Evolutionary conservation across 2,888 invertebrate species (phyloP).

Genomic region (Philereme transversata): DNA sequence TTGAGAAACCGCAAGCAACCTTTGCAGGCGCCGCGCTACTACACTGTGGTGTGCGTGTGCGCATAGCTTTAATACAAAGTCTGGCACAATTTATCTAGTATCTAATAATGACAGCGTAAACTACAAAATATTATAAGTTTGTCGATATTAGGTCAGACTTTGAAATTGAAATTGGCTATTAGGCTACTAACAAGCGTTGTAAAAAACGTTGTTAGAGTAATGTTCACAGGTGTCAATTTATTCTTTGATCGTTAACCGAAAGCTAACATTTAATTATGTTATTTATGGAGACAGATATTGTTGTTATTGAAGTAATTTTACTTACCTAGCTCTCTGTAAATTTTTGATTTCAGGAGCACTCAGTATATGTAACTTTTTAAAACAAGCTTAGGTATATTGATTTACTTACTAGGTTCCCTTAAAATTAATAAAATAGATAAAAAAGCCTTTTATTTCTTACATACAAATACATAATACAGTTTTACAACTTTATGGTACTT

Average conservation of each 20-base stretch:
- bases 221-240: constrained; percentile 27
- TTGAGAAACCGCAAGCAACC: constrained; percentile 68
- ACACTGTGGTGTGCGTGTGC: constrained; percentile 23
- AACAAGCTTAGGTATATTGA: no score
- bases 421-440: no score
- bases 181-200: constrained; percentile 18
- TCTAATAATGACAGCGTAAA: constrained; percentile 23
- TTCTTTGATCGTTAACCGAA: constrained; percentile 26
- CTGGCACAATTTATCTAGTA: constrained; percentile 30
- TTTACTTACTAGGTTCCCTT: no score
- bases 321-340: no score
- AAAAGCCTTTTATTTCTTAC: no score
- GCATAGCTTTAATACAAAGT: constrained; percentile 26
- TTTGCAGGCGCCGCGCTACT: constrained; percentile 42
- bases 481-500: no score
- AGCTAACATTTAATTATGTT: constrained; percentile 14
- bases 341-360: no score
- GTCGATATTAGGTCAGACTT: constrained; percentile 25
- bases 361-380: no score
- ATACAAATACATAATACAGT: no score
- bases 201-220: constrained; percentile 19
- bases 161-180: constrained; percentile 36
- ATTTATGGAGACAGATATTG: constrained; percentile 14
- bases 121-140: constrained; percentile 24
- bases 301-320: not conserved